Percentiles rank a stretch among this genome's conserved stretches.
Conservation (phyloP, 2,797 vertebrate species). For the Poecilia velifera region DNA sequence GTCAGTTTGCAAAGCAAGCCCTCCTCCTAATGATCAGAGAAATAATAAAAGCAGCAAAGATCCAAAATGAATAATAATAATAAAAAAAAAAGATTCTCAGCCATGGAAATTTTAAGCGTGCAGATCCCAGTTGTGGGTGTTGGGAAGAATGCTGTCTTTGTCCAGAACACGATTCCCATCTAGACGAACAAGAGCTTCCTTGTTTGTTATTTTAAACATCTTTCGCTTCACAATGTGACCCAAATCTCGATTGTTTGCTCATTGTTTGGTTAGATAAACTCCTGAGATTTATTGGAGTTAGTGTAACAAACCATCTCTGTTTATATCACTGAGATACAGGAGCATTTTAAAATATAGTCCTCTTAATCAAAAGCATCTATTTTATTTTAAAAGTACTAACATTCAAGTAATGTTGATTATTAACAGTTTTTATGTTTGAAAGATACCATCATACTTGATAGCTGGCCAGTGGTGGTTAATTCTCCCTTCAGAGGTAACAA, state of each 20-base stretch:
- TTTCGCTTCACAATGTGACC: constrained; percentile 46
- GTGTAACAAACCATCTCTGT: not conserved
- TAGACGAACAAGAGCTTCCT: constrained; percentile 51
- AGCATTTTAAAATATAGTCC: not conserved
- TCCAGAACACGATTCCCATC: constrained; percentile 25
- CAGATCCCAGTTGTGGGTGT: constrained; percentile 34
- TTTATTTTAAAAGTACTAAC: not conserved
- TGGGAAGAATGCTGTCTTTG: constrained; percentile 65
- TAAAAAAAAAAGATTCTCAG: constrained; percentile 23
- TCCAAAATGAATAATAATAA: constrained; percentile 18
- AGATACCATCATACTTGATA: not conserved
- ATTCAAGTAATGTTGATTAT: not conserved
- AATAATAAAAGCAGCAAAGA: constrained; percentile 46
- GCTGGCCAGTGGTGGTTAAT: not conserved
- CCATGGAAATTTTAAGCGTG: constrained; percentile 65
- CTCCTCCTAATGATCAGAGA: constrained; percentile 29
- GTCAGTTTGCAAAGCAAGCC: constrained; percentile 60
- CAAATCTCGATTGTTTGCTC: constrained; percentile 23
- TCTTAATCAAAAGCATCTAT: not conserved
- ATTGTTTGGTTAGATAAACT: constrained; percentile 58
- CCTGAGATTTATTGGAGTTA: not conserved
- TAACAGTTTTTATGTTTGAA: not conserved
- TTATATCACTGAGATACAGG: constrained; percentile 7
- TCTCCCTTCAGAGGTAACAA: not conserved
- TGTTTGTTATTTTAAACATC: constrained; percentile 63